Conservation (phyloP, 2,888 invertebrate species). For the Noctuana brunneofusca region DNA sequence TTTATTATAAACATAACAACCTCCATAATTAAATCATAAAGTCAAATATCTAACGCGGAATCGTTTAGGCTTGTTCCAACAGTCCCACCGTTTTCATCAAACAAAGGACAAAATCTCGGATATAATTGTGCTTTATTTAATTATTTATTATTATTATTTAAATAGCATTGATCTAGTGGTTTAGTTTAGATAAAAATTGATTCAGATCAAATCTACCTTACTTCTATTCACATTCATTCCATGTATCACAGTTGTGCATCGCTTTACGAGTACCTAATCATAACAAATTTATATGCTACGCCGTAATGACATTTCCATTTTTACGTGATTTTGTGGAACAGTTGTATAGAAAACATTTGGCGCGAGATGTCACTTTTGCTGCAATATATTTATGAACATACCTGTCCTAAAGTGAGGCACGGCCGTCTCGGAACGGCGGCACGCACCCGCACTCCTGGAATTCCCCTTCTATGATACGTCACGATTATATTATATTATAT, state of each 20-base stretch:
- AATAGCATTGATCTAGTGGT: too few species aligned
- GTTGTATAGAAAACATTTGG: background rate
- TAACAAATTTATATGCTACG: too few species aligned
- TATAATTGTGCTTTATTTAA: background rate
- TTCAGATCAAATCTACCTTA: too few species aligned
- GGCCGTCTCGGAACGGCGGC: conserved; percentile 24
- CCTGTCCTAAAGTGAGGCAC: conserved; percentile 15
- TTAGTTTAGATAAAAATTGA: too few species aligned
- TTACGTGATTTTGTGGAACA: too few species aligned
- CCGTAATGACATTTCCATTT: too few species aligned
- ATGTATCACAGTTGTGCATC: too few species aligned
- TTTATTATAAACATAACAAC: conserved; percentile 57
- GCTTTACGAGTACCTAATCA: too few species aligned
- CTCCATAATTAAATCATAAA: conserved; percentile 33
- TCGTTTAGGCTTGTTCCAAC: conserved; percentile 5
- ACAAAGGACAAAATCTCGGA: background rate
- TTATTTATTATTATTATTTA: background rate
- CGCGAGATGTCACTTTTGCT: background rate
- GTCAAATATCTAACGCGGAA: conserved; percentile 25
- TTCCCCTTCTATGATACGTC: conserved; percentile 29
- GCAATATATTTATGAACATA: conserved; percentile 9
- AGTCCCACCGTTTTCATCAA: conserved; percentile 4
- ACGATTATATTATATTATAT: conserved; percentile 31
- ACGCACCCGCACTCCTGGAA: conserved; percentile 21
- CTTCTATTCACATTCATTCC: too few species aligned